Percentiles rank a stretch among this genome's conserved stretches.
Conservation (phyloP, 2,888 invertebrate species). For the Ligdia adustata region DNA sequence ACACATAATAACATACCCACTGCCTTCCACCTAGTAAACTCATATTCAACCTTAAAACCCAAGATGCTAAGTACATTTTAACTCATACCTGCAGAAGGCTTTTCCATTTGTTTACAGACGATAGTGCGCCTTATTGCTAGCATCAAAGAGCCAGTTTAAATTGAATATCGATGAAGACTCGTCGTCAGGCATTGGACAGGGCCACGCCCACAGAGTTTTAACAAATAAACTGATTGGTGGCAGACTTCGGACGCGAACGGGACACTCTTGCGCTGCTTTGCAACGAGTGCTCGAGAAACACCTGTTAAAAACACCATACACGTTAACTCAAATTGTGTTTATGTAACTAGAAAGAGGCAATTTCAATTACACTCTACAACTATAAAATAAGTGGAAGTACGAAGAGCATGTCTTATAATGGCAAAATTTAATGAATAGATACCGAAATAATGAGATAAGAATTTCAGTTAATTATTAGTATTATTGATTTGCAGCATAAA, state of each 20-base stretch:
- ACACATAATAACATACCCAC: slow-evolving; percentile 73
- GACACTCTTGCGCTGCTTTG: slow-evolving; percentile 75
- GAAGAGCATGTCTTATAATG: no score
- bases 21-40: slow-evolving; percentile 38
- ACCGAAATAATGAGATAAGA: no score
- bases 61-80: slow-evolving; percentile 47
- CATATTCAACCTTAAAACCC: slow-evolving; percentile 47
- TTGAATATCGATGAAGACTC: slow-evolving; percentile 25
- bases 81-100: slow-evolving; percentile 33
- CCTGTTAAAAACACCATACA: slow-evolving; percentile 50
- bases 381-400: no score
- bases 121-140: slow-evolving; percentile 39
- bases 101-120: slow-evolving; percentile 25
- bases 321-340: slow-evolving; percentile 41
- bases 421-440: no score
- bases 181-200: slow-evolving; percentile 39
- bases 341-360: slow-evolving; percentile 33
- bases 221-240: slow-evolving; percentile 76
- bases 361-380: slow-evolving; percentile 32
- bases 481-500: no score
- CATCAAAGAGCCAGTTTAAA: slow-evolving; percentile 41
- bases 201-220: slow-evolving; percentile 70
- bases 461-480: no score
- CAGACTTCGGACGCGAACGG: slow-evolving; percentile 49
- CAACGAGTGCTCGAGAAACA: slow-evolving; percentile 59